These are phyloP conservation scores for Mimachlamys varia DNA, from an alignment of 2,888 invertebrate genomes.

Conservation along the genomic window DNA sequence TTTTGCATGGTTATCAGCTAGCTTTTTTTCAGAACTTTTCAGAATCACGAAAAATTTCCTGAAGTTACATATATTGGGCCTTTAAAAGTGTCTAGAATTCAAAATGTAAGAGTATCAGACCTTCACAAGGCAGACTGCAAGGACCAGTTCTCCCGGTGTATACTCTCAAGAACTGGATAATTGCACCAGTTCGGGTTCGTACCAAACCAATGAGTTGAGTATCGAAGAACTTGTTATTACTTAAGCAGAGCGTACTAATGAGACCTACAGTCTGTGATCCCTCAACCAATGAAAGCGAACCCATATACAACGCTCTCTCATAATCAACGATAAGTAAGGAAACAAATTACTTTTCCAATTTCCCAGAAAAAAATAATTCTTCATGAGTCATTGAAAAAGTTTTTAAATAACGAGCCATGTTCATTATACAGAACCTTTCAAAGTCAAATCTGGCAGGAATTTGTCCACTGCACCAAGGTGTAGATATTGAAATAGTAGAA, in stretches of 20 bases:
- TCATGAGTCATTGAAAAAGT: not conserved
- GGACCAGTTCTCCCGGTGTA: not conserved
- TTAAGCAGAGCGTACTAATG: not conserved
- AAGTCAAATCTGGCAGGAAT: not conserved
- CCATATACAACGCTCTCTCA: not conserved
- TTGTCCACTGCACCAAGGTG: not conserved
- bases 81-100: too few relatives aligned
- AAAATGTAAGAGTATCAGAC: too few relatives aligned
- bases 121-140: not conserved
- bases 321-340: not conserved
- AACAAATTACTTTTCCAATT: constrained; percentile 28
- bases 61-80: too few relatives aligned
- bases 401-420: not conserved
- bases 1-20: too few relatives aligned
- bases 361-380: not conserved
- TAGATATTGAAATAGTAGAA: not conserved
- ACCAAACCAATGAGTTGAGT: not conserved
- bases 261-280: not conserved
- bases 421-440: not conserved
- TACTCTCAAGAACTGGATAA: not conserved
- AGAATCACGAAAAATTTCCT: too few relatives aligned
- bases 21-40: too few relatives aligned
- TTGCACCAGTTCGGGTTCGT: not conserved
- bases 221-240: constrained; percentile 7
- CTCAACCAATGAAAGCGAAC: not conserved